A percentile compares a stretch with the other conserved stretches of the same genome.
phyloP scores from a whole-genome alignment of 2,888 invertebrate genomes.

The Germaria angustata region DNA sequence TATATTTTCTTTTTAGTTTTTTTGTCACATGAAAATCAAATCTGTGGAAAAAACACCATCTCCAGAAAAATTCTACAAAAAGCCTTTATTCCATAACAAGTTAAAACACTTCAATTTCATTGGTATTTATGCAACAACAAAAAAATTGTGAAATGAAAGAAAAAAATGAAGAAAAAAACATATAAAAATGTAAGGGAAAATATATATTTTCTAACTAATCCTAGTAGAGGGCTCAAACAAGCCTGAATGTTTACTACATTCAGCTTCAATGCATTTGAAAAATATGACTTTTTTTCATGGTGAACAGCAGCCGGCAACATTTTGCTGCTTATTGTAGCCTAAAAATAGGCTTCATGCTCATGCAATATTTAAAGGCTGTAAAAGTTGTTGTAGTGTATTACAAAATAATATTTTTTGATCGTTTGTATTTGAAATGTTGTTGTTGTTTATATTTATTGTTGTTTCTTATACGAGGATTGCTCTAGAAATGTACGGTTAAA shows the following conservation, averaged over 20 bases:
- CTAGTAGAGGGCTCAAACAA: slow-evolving; percentile 55
- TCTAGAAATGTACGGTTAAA: not conserved
- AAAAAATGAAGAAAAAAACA: not conserved
- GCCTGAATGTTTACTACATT: slow-evolving; percentile 70
- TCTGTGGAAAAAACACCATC: not conserved
- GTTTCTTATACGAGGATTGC: not conserved
- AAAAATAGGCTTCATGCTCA: slow-evolving; percentile 54
- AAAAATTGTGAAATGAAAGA: not conserved
- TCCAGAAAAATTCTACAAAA: slow-evolving; percentile 34
- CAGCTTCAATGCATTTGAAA: slow-evolving; percentile 70
- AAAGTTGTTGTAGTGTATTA: slow-evolving; percentile 48
- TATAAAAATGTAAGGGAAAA: not conserved
- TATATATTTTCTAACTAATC: slow-evolving; percentile 37
- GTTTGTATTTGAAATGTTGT: slow-evolving; percentile 60
- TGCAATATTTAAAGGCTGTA: slow-evolving; percentile 43
- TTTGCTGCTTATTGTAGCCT: slow-evolving; percentile 61
- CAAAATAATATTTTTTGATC: slow-evolving; percentile 67
- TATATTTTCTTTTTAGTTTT: slow-evolving; percentile 45
- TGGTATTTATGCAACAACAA: slow-evolving; percentile 64
- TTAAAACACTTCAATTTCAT: slow-evolving; percentile 70
- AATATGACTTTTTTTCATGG: slow-evolving; percentile 66
- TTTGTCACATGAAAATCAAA: slow-evolving; percentile 45
- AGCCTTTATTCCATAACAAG: slow-evolving; percentile 60
- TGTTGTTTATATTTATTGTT: not conserved
- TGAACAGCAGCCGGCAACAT: slow-evolving; percentile 51